Evolutionary conservation across 2,113 vertebrate genomes (phyloP).

Genomic region (Calypte anna): DNA sequence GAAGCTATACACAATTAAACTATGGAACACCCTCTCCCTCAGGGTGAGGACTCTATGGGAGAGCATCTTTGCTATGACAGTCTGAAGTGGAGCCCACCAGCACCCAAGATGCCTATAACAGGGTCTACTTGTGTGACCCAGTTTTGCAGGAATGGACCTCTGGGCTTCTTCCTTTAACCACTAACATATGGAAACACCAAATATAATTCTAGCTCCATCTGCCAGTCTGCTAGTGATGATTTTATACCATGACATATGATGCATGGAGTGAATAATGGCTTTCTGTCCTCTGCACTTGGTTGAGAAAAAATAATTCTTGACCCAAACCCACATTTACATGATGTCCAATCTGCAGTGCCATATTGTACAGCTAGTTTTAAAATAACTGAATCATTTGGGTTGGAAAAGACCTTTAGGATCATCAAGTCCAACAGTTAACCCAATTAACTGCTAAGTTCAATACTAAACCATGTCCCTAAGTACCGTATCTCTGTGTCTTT

Average conservation of each 20-base stretch:
- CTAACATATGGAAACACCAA: background rate
- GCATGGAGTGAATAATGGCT: background rate
- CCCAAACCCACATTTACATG: background rate
- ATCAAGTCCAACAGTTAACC: too few species aligned
- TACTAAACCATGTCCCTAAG: too few species aligned
- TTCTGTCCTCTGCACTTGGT: background rate
- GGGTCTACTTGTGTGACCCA: rapidly evolving
- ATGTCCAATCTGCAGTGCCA: background rate
- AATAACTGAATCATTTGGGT: too few species aligned
- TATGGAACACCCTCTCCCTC: background rate
- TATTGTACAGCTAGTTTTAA: background rate
- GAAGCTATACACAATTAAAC: background rate
- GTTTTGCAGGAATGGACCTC: background rate
- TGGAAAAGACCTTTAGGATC: too few species aligned
- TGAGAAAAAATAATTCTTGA: background rate
- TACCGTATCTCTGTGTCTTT: too few species aligned
- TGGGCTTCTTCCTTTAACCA: background rate
- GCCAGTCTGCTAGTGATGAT: background rate
- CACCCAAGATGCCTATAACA: background rate
- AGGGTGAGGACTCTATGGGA: background rate
- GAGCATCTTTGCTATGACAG: background rate
- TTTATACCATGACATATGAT: background rate
- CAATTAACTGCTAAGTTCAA: too few species aligned
- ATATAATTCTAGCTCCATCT: background rate
- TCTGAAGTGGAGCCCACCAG: background rate